Evolutionary conservation across 1,140 invertebrate species (phyloP), one percentile per base, ranked within the genome.

Genomic region (Mylabris phalerata): DNA sequence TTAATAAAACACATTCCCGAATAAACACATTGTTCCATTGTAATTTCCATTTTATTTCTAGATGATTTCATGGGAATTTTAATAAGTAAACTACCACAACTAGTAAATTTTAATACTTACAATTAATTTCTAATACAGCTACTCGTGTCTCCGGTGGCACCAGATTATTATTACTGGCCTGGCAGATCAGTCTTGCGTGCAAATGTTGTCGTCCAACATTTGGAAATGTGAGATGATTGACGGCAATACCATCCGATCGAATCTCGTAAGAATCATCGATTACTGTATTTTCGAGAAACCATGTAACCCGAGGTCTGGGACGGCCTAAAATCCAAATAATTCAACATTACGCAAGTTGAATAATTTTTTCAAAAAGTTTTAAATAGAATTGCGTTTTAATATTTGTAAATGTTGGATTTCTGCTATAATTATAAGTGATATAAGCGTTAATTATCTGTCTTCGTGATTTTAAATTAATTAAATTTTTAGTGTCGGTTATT

Each of bases 151-250:
- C 79, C 0, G 91, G 88, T 24, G 80, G 79, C 4, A 84, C 84
- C 57, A 92, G 75, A 73, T 91, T 91, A 26, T 89, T 93, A 74
- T 94, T 94, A 70, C 84, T 86, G 6, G 90, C 90, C 71, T 92
- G 87, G 75, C 90, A 92, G 57, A 89, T 83, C 54, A 92, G 83
- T 60, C 86, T 77, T 39, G 85, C 80, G 65, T 89, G 85, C 39
- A 91, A 79, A 75, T 93, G 87, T 71, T 89, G 85, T 10, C 89
- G 74, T 3, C 85, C 84, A 48, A 92, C 80, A 63, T 83, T 85
- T 19, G 84, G 82, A 72, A 87, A 90, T 42, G 81, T 83, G 63
- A 92, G 78, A 58, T 85, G 84, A 77, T 92, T 92, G 61, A 89
- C 79, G 40, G 88, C 88, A 27, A 85, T 73, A 2, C 84, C 86